Percentiles rank a stretch among this genome's conserved stretches.
These are phyloP conservation scores for Osmerus eperlanus DNA, from an alignment of 2,113 vertebrate species.

Conservation along the genomic window DNA sequence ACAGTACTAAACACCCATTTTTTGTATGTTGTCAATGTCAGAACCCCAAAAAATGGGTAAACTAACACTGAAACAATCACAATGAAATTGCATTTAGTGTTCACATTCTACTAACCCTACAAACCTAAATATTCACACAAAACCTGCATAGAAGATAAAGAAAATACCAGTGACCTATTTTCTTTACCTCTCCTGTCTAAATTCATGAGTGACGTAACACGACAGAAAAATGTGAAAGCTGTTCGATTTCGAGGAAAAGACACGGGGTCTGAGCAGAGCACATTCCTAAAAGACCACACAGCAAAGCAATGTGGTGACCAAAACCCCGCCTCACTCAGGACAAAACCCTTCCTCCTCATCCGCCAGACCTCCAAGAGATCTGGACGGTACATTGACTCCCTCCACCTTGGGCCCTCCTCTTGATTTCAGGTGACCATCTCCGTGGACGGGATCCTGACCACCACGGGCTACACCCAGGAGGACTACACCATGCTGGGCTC, in stretches of 20 bases:
- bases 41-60: conserved; percentile 39
- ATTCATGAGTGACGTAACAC: conserved; percentile 35
- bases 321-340: no score
- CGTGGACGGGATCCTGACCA: conserved; percentile 97
- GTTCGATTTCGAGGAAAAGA: background rate
- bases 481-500: conserved; percentile 99
- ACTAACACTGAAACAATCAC: conserved; percentile 63
- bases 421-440: conserved; percentile 93
- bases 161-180: conserved; percentile 54
- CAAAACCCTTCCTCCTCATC: background rate
- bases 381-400: conserved; percentile 53
- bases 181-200: conserved; percentile 54
- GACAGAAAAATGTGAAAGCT: conserved; percentile 21
- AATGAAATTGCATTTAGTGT: conserved; percentile 63
- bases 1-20: conserved; percentile 46
- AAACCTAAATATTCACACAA: conserved; percentile 70
- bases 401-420: conserved; percentile 57
- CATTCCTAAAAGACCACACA: background rate
- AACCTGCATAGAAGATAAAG: conserved; percentile 64
- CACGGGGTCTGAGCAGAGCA: background rate
- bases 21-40: conserved; percentile 77
- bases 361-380: background rate
- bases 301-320: background rate
- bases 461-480: conserved; percentile 97
- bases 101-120: conserved; percentile 64